Percentiles rank a stretch among this genome's conserved stretches.
Conservation (phyloP, 2,113 vertebrate species). For the Mola mola region DNA sequence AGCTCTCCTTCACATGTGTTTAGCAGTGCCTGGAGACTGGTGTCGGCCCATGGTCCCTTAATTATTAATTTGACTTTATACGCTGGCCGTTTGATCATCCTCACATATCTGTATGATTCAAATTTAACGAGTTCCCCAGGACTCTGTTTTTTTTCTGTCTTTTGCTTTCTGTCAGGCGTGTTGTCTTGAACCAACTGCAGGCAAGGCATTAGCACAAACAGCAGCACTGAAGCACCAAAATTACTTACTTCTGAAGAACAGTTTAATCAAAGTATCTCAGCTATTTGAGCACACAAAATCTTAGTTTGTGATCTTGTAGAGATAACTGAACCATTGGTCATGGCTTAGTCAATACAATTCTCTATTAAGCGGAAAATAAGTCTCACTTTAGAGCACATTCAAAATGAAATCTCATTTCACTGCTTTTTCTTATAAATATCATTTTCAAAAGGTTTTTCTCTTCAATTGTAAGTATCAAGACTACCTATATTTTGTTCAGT, state of each 20-base stretch:
- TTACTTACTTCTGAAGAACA: slow-evolving; percentile 24
- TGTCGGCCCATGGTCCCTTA: slow-evolving; percentile 70
- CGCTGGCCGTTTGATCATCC: slow-evolving; percentile 78
- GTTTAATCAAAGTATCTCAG: neutral
- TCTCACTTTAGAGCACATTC: slow-evolving; percentile 4
- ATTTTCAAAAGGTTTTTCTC: too few relatives aligned
- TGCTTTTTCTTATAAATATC: too few relatives aligned
- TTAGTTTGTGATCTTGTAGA: neutral
- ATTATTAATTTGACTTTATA: slow-evolving; percentile 79
- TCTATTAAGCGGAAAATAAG: neutral
- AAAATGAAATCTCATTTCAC: slow-evolving; percentile 7
- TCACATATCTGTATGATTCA: slow-evolving; percentile 70
- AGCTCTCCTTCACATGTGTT: slow-evolving; percentile 75
- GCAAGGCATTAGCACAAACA: neutral
- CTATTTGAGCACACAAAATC: neutral
- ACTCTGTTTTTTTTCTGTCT: slow-evolving; percentile 9
- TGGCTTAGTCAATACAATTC: neutral
- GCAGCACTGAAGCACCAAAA: neutral
- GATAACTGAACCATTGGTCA: slow-evolving; percentile 5
- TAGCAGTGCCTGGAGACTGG: slow-evolving; percentile 63
- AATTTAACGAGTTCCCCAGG: slow-evolving; percentile 75
- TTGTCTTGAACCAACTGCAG: slow-evolving; percentile 45
- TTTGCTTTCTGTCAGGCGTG: slow-evolving; percentile 17
- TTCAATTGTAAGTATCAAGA: too few relatives aligned
- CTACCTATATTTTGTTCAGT: too few relatives aligned